Evolutionary conservation across 1,140 invertebrate species (phyloP).

Genomic region (Camponotus pennsylvanicus): DNA sequence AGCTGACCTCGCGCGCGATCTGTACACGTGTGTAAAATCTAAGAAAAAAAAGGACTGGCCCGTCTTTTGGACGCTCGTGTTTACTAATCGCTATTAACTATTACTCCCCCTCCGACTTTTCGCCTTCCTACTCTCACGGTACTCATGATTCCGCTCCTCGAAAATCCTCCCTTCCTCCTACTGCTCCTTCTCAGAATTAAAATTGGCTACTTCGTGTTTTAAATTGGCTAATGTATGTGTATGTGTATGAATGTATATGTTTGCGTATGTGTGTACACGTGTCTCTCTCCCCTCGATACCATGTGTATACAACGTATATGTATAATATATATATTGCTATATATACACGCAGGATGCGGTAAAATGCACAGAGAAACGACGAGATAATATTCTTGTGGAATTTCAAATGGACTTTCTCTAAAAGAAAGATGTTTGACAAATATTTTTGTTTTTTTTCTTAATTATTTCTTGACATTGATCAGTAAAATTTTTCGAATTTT

Average conservation of each 20-base stretch:
- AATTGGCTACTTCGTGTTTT: constrained; percentile 35
- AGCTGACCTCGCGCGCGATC: constrained; percentile 56
- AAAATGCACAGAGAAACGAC: constrained; percentile 8
- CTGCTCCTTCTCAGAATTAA: constrained; percentile 57
- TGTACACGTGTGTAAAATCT: constrained; percentile 64
- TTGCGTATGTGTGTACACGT: neutral
- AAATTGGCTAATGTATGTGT: neutral
- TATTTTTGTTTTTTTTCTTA: neutral
- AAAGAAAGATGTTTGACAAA: neutral
- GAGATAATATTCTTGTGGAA: neutral
- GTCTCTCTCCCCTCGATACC: constrained; percentile 38
- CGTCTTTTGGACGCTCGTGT: constrained; percentile 61
- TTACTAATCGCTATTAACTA: constrained; percentile 58
- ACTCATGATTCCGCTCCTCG: constrained; percentile 36
- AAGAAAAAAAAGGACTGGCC: constrained; percentile 70
- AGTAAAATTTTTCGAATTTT: neutral
- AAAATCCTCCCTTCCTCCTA: constrained; percentile 7
- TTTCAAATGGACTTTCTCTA: neutral
- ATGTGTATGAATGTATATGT: neutral
- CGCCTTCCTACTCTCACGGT: neutral
- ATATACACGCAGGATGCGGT: constrained; percentile 39
- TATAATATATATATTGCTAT: constrained; percentile 71
- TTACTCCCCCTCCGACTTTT: constrained; percentile 18
- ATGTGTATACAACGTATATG: constrained; percentile 66
- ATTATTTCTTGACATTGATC: neutral